These are phyloP conservation scores for Aulostomus chinensis DNA, from an alignment of 2,797 vertebrate species.

Conservation along the genomic window DNA sequence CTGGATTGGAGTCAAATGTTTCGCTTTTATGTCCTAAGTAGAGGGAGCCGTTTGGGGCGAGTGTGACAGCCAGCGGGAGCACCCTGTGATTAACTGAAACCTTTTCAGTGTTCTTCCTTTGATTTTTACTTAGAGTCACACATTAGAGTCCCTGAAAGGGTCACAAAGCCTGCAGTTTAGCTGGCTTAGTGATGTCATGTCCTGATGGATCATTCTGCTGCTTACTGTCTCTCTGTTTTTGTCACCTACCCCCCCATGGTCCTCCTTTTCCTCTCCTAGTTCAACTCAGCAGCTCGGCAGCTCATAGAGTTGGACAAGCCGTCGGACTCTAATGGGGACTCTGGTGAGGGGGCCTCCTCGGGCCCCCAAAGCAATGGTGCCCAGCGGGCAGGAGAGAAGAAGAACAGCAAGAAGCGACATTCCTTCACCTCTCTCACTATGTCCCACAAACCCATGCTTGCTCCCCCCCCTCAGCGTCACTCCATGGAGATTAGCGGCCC, in stretches of 20 bases:
- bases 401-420: slow-evolving; percentile 98
- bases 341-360: slow-evolving; percentile 86
- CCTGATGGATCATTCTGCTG: neutral
- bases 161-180: slow-evolving; percentile 28
- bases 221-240: neutral
- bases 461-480: slow-evolving; percentile 92
- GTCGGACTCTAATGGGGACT: slow-evolving; percentile 80
- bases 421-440: slow-evolving; percentile 98
- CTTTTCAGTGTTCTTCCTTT: slow-evolving; percentile 56
- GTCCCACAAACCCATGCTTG: slow-evolving; percentile 94
- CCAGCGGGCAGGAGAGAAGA: slow-evolving; percentile 90
- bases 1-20: slow-evolving; percentile 34
- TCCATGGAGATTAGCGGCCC: slow-evolving; percentile 99
- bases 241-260: neutral
- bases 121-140: slow-evolving; percentile 51
- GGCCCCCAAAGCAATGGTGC: slow-evolving; percentile 83
- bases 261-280: slow-evolving; percentile 74
- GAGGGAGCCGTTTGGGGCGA: slow-evolving; percentile 50
- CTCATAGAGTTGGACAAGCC: slow-evolving; percentile 96
- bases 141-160: slow-evolving; percentile 28
- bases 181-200: slow-evolving; percentile 2
- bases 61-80: slow-evolving; percentile 40
- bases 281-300: slow-evolving; percentile 94
- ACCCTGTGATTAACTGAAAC: slow-evolving; percentile 65
- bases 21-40: slow-evolving; percentile 56